phyloP scores from a whole-genome alignment of 2,797 vertebrate genomes.

The Trematomus bernacchii region DNA sequence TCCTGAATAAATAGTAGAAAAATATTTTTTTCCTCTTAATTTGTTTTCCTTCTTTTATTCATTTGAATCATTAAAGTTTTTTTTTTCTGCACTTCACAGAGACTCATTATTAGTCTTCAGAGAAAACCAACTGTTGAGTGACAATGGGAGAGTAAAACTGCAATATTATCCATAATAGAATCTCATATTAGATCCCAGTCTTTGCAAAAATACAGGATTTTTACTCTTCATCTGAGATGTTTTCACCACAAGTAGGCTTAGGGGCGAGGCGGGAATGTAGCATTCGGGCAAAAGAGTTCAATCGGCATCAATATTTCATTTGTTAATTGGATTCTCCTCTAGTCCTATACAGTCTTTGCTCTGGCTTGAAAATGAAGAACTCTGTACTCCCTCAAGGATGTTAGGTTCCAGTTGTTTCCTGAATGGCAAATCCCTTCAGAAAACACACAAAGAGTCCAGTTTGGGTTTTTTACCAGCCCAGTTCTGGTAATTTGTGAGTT shows the following conservation, averaged over 20 bases:
- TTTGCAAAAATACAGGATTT: conserved; percentile 19
- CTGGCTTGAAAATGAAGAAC: conserved; percentile 17
- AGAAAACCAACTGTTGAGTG: conserved; percentile 28
- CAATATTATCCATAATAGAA: conserved; percentile 17
- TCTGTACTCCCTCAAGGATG: conserved; percentile 29
- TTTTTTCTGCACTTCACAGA: conserved; percentile 63
- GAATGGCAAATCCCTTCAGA: conserved; percentile 41
- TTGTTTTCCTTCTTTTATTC: conserved; percentile 43
- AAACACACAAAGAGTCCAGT: conserved; percentile 35
- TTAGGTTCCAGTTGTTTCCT: conserved; percentile 46
- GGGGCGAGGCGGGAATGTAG: conserved; percentile 24
- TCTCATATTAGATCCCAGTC: conserved; percentile 22
- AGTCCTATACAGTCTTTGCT: conserved; percentile 4
- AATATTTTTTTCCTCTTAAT: conserved; percentile 90
- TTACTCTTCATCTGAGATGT: conserved; percentile 23
- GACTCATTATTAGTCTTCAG: conserved; percentile 41
- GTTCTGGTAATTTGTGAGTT: background rate
- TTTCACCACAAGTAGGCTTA: conserved; percentile 23
- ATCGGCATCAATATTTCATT: conserved; percentile 8
- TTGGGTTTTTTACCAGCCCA: conserved; percentile 31
- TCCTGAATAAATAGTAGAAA: conserved; percentile 99
- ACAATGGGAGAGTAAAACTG: conserved; percentile 21
- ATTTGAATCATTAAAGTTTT: conserved; percentile 83
- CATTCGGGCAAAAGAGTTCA: conserved; percentile 28
- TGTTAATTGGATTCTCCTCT: conserved; percentile 20